phyloP scores from a whole-genome alignment of 2,888 invertebrate species.

The Cephus sareptanus region DNA sequence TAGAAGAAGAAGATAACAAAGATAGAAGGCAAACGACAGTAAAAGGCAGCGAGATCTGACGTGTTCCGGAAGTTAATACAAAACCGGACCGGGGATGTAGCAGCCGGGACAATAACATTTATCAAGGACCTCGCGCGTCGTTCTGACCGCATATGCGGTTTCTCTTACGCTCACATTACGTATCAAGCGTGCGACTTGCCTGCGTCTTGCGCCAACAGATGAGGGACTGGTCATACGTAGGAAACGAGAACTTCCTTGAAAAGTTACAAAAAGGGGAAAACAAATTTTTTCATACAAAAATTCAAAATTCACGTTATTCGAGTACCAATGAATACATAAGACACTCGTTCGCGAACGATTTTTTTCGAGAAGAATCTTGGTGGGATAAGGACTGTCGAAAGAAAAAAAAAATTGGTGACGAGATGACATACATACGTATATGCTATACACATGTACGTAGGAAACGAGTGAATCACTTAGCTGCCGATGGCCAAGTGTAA shows the following conservation, averaged over 20 bases:
- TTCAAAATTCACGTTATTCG: not conserved
- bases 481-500: not conserved
- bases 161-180: not conserved
- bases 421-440: not conserved
- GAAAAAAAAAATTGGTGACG: not conserved
- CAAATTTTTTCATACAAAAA: not conserved
- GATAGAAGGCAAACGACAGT: not conserved
- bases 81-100: conserved; percentile 46
- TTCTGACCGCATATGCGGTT: conserved; percentile 36
- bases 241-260: not conserved
- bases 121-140: conserved; percentile 43
- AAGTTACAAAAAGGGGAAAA: not conserved
- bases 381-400: not conserved
- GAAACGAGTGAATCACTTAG: not conserved
- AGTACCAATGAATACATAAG: not conserved
- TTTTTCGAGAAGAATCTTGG: not conserved
- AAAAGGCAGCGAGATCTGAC: conserved; percentile 24
- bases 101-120: conserved; percentile 53
- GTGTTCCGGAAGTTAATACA: conserved; percentile 49
- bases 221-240: not conserved
- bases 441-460: not conserved
- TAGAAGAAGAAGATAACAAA: not conserved
- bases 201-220: not conserved
- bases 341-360: not conserved
- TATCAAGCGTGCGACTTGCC: not conserved